phyloP scores from a whole-genome alignment of 2,113 vertebrate species.

The Phoenicopterus ruber region DNA sequence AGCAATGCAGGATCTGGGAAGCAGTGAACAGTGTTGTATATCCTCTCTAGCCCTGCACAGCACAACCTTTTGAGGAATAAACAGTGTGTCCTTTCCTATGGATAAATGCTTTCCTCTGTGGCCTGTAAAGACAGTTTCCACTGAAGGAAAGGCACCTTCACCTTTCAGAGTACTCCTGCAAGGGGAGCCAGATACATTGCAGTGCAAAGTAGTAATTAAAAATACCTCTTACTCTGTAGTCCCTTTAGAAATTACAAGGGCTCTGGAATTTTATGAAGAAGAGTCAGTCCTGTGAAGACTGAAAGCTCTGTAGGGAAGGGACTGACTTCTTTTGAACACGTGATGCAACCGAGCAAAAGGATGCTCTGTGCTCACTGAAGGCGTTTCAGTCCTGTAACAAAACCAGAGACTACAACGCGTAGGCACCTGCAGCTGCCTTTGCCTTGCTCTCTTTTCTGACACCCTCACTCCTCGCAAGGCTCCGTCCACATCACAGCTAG shows the following conservation, averaged over 20 bases:
- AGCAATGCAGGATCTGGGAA: not conserved
- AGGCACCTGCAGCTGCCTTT: not conserved
- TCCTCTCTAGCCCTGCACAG: not conserved
- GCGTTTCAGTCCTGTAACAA: not conserved
- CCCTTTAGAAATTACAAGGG: not conserved
- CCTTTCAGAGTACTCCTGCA: not conserved
- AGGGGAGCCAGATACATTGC: rapidly evolving
- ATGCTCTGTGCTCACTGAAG: not conserved
- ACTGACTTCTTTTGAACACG: not conserved
- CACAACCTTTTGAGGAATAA: not conserved
- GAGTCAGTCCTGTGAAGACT: not conserved
- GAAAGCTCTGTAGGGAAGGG: not conserved
- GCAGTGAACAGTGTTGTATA: rapidly evolving
- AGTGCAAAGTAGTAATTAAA: not conserved
- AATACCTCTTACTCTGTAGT: not conserved
- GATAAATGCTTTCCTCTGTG: not conserved
- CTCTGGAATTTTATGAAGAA: not conserved
- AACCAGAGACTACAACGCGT: not conserved
- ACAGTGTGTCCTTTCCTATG: not conserved
- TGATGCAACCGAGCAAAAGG: not conserved
- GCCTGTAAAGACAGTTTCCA: not conserved
- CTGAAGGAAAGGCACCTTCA: not conserved
- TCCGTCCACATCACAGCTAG: not conserved
- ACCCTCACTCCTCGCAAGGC: not conserved
- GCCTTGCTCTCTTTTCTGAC: not conserved